Conservation (phyloP, 92 coral and sea anemone genomes). For the Micromussa lordhowensis region DNA sequence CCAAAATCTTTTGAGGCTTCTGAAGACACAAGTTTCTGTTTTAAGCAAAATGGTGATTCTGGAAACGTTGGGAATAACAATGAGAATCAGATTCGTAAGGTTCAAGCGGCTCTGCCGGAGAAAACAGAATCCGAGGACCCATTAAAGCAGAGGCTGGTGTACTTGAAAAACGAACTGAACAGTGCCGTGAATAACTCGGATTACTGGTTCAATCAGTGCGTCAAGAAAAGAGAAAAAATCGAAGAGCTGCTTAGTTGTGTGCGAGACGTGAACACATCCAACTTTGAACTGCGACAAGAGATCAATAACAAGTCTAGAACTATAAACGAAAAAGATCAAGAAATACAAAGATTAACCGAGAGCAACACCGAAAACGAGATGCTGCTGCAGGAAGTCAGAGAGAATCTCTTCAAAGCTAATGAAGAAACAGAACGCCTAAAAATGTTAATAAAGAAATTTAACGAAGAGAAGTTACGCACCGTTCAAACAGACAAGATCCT, state of each 20-base stretch:
- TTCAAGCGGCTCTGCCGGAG: background rate
- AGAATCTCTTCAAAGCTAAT: constrained; percentile 14
- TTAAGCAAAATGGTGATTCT: background rate
- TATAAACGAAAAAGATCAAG: constrained; percentile 20
- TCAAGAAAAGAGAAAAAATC: constrained; percentile 12
- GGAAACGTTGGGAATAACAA: background rate
- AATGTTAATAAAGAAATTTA: background rate
- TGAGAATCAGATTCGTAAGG: background rate
- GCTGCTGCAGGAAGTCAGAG: constrained; percentile 1
- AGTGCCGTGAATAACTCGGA: background rate
- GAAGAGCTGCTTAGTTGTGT: background rate
- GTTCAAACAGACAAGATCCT: background rate
- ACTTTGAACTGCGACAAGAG: constrained; percentile 19
- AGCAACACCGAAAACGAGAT: constrained; percentile 23
- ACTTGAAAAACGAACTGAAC: background rate
- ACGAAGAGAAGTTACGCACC: background rate
- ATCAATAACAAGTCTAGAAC: background rate
- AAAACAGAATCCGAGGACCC: background rate
- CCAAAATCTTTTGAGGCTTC: background rate
- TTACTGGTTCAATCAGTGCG: constrained; percentile 8
- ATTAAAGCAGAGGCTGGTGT: background rate
- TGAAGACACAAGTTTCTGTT: background rate
- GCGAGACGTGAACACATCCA: background rate
- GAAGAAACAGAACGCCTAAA: background rate
- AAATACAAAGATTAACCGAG: background rate